phyloP scores from a whole-genome alignment of 2,113 vertebrate species.

The Xenus cinereus region DNA sequence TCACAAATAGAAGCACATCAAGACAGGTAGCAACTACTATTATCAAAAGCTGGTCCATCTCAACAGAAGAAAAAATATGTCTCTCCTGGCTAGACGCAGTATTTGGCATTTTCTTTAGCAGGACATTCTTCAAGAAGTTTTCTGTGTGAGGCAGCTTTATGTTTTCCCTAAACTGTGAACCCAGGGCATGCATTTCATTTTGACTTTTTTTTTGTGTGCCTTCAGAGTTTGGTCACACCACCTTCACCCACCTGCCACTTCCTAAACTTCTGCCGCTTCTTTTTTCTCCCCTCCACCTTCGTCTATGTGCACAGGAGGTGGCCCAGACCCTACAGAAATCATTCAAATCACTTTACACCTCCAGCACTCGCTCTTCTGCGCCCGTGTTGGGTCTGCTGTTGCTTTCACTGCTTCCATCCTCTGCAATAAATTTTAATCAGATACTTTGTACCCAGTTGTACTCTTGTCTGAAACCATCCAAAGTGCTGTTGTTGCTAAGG shows the following conservation, averaged over 20 bases:
- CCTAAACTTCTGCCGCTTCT: not conserved
- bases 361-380: not conserved
- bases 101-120: not conserved
- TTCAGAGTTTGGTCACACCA: not conserved
- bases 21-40: not conserved
- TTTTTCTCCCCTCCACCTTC: not conserved
- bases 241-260: not conserved
- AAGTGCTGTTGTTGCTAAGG: conserved; percentile 67
- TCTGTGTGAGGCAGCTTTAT: not conserved
- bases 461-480: conserved; percentile 63
- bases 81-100: not conserved
- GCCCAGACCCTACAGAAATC: conserved; percentile 23
- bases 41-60: not conserved
- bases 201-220: not conserved
- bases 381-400: not conserved
- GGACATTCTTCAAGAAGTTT: not conserved
- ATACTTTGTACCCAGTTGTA: conserved; percentile 67
- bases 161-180: not conserved
- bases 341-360: not conserved
- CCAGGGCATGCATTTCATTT: not conserved
- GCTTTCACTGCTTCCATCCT: conserved; percentile 8
- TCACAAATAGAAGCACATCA: not conserved
- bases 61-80: not conserved
- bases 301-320: not conserved
- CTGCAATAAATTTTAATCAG: conserved; percentile 75